Evolutionary conservation across 1,140 invertebrate genomes (phyloP).

Genomic region (Grapholita molesta): DNA sequence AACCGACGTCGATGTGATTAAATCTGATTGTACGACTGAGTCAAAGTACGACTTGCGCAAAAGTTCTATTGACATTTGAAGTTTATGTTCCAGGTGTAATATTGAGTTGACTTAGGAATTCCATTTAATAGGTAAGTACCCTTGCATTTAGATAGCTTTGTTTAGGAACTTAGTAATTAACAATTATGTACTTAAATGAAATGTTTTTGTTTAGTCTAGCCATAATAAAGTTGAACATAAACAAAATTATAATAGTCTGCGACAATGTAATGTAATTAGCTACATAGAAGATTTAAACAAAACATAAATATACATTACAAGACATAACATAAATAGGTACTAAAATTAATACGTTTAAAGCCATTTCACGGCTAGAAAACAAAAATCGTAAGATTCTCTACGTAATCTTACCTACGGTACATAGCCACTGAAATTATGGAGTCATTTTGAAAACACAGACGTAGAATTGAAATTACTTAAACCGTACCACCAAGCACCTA

Average conservation of each 20-base stretch:
- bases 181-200: not conserved
- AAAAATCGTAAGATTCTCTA: too few species aligned
- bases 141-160: not conserved
- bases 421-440: too few species aligned
- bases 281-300: not conserved
- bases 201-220: not conserved
- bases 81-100: not conserved
- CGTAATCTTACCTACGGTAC: too few species aligned
- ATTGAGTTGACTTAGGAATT: not conserved
- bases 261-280: not conserved
- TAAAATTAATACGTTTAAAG: not conserved
- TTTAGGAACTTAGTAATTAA: not conserved
- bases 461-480: too few species aligned
- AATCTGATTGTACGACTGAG: not conserved
- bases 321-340: too few species aligned
- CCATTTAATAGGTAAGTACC: not conserved
- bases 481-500: too few species aligned
- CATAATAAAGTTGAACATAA: not conserved
- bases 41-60: not conserved
- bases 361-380: not conserved
- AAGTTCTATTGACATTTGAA: not conserved
- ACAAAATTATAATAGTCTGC: not conserved
- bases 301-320: too few species aligned
- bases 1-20: not conserved
- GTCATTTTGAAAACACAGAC: too few species aligned